Conservation (phyloP, 2,113 vertebrate species). For the Tringa solitaria region DNA sequence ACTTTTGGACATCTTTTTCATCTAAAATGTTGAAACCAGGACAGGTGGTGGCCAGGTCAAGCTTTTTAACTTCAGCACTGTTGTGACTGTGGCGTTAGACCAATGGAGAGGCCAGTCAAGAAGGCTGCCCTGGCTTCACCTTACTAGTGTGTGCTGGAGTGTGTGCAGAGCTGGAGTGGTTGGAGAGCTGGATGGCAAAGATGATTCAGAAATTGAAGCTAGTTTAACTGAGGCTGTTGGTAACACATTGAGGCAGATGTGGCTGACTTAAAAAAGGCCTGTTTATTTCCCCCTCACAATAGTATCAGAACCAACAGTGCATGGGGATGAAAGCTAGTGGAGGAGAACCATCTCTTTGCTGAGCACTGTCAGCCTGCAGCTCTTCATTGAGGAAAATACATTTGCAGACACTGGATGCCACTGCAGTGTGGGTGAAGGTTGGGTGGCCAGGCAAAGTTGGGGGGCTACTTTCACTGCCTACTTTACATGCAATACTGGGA, state of each 20-base stretch:
- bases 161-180: not conserved
- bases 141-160: not conserved
- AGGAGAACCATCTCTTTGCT: not conserved
- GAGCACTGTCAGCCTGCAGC: not conserved
- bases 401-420: not conserved
- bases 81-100: not conserved
- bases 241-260: not conserved
- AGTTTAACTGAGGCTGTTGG: not conserved
- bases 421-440: not conserved
- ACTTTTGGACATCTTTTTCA: not conserved
- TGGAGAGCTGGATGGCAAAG: not conserved
- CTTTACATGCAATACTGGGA: not conserved
- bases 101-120: not conserved
- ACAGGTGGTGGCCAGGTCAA: not conserved
- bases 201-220: not conserved
- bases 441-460: not conserved
- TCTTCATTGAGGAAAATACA: fast-evolving
- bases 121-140: not conserved
- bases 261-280: not conserved
- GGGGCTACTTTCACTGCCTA: not conserved
- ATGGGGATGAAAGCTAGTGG: not conserved
- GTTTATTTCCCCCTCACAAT: not conserved
- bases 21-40: not conserved
- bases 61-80: not conserved
- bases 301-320: not conserved